Evolutionary conservation across 2,888 invertebrate species (phyloP).

Genomic region (Gibbula magus): DNA sequence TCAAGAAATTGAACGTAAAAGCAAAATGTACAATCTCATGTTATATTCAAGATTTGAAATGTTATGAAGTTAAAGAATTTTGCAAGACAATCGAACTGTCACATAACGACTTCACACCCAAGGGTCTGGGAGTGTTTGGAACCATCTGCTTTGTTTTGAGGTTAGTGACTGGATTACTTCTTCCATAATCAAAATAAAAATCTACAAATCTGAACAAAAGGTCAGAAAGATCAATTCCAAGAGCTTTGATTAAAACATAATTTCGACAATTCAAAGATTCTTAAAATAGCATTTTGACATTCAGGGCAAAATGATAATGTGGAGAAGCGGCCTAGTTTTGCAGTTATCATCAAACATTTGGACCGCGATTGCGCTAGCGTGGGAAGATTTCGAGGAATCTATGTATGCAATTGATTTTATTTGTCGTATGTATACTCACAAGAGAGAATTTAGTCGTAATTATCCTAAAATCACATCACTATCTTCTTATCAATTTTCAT

Average conservation of each 20-base stretch:
- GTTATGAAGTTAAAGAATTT: too few relatives aligned
- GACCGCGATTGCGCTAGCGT: neutral
- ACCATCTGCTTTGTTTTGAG: slow-evolving; percentile 1
- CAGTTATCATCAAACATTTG: neutral
- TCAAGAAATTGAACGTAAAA: too few relatives aligned
- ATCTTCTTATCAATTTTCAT: slow-evolving; percentile 8
- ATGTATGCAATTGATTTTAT: neutral
- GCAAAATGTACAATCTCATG: too few relatives aligned
- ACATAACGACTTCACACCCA: too few relatives aligned
- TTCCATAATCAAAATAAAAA: neutral
- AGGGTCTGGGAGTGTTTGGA: neutral
- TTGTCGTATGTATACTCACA: neutral
- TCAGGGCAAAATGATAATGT: slow-evolving; percentile 3
- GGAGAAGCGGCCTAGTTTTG: neutral
- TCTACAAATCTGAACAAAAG: neutral
- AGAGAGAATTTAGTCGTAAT: neutral
- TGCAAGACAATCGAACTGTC: too few relatives aligned
- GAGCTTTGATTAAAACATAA: too few relatives aligned
- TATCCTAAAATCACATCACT: neutral
- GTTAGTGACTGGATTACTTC: neutral
- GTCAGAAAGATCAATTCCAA: too few relatives aligned
- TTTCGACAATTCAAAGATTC: neutral
- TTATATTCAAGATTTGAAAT: too few relatives aligned
- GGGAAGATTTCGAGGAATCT: neutral
- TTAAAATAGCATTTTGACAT: neutral